These are phyloP conservation scores for Molorchus minor DNA, from an alignment of 2,888 invertebrate genomes.

Conservation along the genomic window DNA sequence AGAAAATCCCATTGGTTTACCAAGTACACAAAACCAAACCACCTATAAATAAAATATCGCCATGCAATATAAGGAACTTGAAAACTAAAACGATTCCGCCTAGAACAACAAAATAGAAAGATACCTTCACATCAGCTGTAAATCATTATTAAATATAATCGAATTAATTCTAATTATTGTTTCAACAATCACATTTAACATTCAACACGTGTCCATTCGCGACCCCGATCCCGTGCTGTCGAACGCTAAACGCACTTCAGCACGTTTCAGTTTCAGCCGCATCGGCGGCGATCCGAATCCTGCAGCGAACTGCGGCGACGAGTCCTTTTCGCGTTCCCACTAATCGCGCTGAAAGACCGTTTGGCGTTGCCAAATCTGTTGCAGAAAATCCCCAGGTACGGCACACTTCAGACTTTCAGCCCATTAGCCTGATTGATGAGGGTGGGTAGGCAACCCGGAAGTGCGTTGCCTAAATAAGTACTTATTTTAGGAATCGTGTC, in stretches of 20 bases:
- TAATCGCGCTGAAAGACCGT: conserved; percentile 34
- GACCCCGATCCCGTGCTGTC: conserved; percentile 7
- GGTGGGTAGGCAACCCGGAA: neutral
- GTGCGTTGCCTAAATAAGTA: neutral
- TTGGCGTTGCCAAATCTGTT: conserved; percentile 6
- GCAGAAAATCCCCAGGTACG: neutral
- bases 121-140: conserved; percentile 19
- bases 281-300: conserved; percentile 25
- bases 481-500: no score
- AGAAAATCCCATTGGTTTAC: no score
- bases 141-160: conserved; percentile 5
- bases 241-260: conserved; percentile 9
- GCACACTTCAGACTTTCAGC: neutral
- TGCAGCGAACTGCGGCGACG: conserved; percentile 32
- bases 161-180: neutral
- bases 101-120: neutral
- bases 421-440: neutral
- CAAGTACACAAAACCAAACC: no score
- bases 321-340: conserved; percentile 32
- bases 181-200: conserved; percentile 7
- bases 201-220: conserved; percentile 34
- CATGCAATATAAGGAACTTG: no score
- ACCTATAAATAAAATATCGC: no score
- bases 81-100: no score
- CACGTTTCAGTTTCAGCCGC: conserved; percentile 8